Evolutionary conservation across 2,888 invertebrate species (phyloP).

Genomic region (Polydrusus cervinus): DNA sequence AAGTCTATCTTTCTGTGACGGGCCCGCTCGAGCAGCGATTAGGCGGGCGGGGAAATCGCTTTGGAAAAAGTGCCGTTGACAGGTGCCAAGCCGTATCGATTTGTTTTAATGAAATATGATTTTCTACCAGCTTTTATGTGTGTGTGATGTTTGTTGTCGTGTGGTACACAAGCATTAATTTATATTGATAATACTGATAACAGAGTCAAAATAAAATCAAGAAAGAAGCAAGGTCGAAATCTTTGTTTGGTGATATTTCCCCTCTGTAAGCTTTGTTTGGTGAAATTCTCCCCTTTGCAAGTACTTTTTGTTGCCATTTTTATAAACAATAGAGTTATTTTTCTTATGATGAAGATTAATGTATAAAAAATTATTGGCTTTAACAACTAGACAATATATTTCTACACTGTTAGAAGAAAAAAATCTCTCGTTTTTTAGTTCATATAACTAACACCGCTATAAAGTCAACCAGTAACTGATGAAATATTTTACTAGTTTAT

Average conservation of each 20-base stretch:
- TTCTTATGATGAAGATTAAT: too few relatives aligned
- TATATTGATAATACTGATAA: conserved; percentile 32
- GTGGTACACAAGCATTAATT: conserved; percentile 29
- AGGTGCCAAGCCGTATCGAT: conserved; percentile 54
- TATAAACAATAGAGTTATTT: neutral
- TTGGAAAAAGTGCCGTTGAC: conserved; percentile 56
- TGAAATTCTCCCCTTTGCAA: too few relatives aligned
- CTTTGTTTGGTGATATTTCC: neutral
- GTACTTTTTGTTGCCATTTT: neutral
- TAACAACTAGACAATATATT: too few relatives aligned
- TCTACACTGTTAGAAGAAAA: too few relatives aligned
- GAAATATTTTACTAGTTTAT: too few relatives aligned
- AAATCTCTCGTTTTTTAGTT: too few relatives aligned
- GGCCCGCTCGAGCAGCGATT: conserved; percentile 47
- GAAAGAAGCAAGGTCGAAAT: neutral
- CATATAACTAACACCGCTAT: too few relatives aligned
- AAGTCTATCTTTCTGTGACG: conserved; percentile 57
- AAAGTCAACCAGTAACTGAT: too few relatives aligned
- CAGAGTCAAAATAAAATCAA: neutral
- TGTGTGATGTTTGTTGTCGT: conserved; percentile 38
- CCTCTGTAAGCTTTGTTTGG: neutral
- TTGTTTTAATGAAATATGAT: conserved; percentile 56
- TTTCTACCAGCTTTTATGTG: conserved; percentile 43
- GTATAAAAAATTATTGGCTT: too few relatives aligned
- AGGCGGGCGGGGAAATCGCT: conserved; percentile 52